A percentile compares a stretch with the other conserved stretches of the same genome.
Conservation (phyloP, 1,140 invertebrate genomes). For the Araneus ventricosus region DNA sequence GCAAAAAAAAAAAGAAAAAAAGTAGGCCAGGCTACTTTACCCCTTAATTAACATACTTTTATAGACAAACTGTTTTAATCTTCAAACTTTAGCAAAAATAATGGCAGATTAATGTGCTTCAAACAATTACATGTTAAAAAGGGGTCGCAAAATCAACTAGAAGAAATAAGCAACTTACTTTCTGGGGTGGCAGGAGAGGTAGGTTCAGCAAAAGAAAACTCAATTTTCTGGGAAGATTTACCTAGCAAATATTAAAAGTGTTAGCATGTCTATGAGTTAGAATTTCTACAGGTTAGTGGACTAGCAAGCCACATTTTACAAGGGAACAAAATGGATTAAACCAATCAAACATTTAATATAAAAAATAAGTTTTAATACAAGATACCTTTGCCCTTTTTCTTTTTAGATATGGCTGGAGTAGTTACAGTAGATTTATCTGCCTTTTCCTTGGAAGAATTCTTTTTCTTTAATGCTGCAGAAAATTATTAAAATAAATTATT, state of each 20-base stretch:
- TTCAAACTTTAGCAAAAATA: too few species aligned
- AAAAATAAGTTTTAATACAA: not conserved
- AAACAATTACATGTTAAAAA: too few species aligned
- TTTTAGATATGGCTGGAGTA: not conserved
- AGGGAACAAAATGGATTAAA: not conserved
- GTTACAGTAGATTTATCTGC: not conserved
- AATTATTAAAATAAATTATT: too few species aligned
- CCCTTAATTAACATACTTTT: too few species aligned
- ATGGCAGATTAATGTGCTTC: too few species aligned
- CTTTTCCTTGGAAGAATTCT: not conserved
- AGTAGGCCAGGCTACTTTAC: too few species aligned
- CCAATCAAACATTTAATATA: too few species aligned
- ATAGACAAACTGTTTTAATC: too few species aligned
- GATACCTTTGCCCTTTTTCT: constrained; percentile 8
- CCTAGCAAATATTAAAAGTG: constrained; percentile 29
- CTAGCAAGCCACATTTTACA: not conserved
- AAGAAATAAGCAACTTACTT: constrained; percentile 30
- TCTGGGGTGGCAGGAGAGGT: constrained; percentile 59
- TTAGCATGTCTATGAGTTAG: not conserved
- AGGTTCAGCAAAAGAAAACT: constrained; percentile 70
- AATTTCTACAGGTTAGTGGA: not conserved
- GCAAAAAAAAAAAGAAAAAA: too few species aligned
- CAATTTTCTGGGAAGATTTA: constrained; percentile 57
- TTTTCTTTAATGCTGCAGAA: not conserved
- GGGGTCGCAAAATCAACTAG: too few species aligned